These are phyloP conservation scores for Clupea harengus DNA, from an alignment of 2,113 vertebrate genomes.

Conservation along the genomic window DNA sequence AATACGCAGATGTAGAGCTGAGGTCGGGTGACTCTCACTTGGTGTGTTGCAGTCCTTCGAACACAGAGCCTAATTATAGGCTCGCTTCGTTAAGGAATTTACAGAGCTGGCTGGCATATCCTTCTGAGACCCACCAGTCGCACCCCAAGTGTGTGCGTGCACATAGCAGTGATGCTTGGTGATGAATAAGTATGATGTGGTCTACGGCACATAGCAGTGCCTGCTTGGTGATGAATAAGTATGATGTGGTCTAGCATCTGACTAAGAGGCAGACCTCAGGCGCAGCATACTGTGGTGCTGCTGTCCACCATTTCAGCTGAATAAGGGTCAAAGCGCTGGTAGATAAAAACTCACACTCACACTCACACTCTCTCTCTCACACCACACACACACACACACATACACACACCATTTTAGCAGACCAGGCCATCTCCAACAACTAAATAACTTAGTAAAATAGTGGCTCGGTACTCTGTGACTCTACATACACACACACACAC, in stretches of 20 bases:
- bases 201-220: neutral
- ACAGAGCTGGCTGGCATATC: neutral
- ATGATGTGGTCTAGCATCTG: neutral
- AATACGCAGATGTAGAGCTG: no score
- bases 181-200: conserved; percentile 27
- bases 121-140: neutral
- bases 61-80: neutral
- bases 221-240: conserved; percentile 27
- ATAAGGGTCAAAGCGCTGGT: no score
- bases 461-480: no score
- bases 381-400: neutral
- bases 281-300: no score
- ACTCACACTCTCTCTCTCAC: neutral
- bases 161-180: neutral
- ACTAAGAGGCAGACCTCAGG: neutral
- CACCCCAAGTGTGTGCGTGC: neutral
- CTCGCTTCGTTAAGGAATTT: neutral
- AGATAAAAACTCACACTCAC: no score
- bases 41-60: neutral
- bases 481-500: conserved; percentile 5
- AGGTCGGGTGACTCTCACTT: neutral
- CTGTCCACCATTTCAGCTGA: no score
- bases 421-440: no score
- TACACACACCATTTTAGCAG: no score
- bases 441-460: neutral